Evolutionary conservation across 2,888 invertebrate genomes (phyloP).

Genomic region (Lasioglossum morio): DNA sequence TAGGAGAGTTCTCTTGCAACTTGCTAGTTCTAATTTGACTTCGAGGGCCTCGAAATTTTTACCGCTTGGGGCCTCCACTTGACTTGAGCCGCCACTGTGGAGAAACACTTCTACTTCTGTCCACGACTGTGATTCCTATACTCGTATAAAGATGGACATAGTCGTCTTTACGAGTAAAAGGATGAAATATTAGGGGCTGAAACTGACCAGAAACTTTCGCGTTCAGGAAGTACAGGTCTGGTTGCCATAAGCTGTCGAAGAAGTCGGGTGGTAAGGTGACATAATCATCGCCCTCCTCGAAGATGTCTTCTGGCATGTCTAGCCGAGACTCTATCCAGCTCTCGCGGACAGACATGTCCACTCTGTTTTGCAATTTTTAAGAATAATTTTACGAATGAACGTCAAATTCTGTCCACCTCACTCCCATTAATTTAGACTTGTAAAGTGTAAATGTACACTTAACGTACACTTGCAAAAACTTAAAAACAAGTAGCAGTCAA

Average conservation of each 20-base stretch:
- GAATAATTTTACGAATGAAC: neutral
- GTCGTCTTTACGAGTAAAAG: neutral
- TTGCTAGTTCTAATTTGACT: too few relatives aligned
- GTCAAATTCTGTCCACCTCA: too few relatives aligned
- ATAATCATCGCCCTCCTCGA: slow-evolving; percentile 92
- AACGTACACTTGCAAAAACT: too few relatives aligned
- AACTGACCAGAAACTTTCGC: slow-evolving; percentile 92
- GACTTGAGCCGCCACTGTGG: too few relatives aligned
- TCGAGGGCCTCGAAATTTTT: too few relatives aligned
- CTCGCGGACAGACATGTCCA: slow-evolving; percentile 94
- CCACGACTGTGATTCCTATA: neutral
- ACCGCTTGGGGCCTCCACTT: too few relatives aligned
- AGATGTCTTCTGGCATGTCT: slow-evolving; percentile 91
- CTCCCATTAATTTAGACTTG: neutral
- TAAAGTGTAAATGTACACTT: too few relatives aligned
- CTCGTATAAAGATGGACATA: neutral
- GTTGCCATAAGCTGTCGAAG: slow-evolving; percentile 94
- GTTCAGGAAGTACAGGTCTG: slow-evolving; percentile 93
- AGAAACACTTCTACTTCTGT: neutral
- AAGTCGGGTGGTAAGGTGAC: slow-evolving; percentile 92
- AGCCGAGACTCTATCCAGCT: slow-evolving; percentile 93
- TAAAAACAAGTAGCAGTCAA: too few relatives aligned
- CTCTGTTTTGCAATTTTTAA: slow-evolving; percentile 85
- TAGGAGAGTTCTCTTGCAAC: too few relatives aligned
- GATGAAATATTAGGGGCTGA: neutral